Base-by-base conservation (phyloP, 2,113 vertebrate species). In the Microcebus ravelobensis region DNA sequence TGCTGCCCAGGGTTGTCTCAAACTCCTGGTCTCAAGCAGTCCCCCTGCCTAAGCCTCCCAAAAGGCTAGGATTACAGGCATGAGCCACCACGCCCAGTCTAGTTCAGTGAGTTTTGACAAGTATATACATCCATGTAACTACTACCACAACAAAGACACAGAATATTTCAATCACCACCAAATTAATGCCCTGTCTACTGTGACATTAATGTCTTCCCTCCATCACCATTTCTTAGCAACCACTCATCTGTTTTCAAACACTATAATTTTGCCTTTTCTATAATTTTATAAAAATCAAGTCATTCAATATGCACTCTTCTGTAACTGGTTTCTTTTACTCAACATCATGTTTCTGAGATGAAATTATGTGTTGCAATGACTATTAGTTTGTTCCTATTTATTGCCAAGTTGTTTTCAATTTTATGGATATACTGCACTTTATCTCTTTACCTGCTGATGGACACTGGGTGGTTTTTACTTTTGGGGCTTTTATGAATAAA, bases 261-360 rank as follows among this genome's bases (percentile, higher is more conserved):
- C 15, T 29, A 11, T 45, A 71, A 15, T 27, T 97, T 55, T 76
- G 31, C 11, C 17, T 68, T 83, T 83, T 71, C 71, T 77, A 90
- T 25, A 83, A 86, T 88, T 71, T 95, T 65, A 96, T 68, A 71
- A 93, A 96, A 90, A 67, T 34, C 45, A 57, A 73, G 73, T 67
- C 59, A 77, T 34, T 61, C 34, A 88, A 77, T 42, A 63, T 11
- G 14, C 61, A 59, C 29, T 94, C 71, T 89, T 52, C 73, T 52
- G 0, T 50, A 74, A 48, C n/a, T 50, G 34, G 9, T 21, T 90
- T 94, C 34, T n/a, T 83, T 67, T 80, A 93, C 45, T 89, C 42
- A 70, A 31, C 48, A 65, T 13, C 63, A 86, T 34, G n/a, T 55
- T 84, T 71, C 90, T 77, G 68, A 71, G 52, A 65, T 27, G 27